Evolutionary conservation across 2,888 invertebrate species (phyloP).

Genomic region (Pachydiplax longipennis): DNA sequence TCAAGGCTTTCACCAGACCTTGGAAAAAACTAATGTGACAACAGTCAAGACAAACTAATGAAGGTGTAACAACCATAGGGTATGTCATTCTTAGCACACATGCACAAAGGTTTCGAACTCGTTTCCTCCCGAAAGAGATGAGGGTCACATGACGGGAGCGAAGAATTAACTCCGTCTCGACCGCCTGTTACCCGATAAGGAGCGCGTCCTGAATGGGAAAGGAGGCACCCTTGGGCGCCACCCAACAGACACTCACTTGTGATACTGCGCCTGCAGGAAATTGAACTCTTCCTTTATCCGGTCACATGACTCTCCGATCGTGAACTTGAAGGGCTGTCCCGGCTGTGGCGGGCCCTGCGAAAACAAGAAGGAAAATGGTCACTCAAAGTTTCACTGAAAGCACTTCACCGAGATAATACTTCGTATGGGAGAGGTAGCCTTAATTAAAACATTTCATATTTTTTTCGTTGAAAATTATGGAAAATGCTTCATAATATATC

Average conservation of each 20-base stretch:
- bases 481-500: too few species aligned
- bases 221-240: neutral
- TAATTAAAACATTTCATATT: too few species aligned
- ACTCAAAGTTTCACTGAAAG: too few species aligned
- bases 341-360: conserved; percentile 83
- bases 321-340: conserved; percentile 92
- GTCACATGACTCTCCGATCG: conserved; percentile 91
- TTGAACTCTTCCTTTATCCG: conserved; percentile 96
- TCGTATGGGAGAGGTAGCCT: too few species aligned
- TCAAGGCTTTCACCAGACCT: too few species aligned
- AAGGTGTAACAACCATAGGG: too few species aligned
- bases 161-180: neutral
- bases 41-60: too few species aligned
- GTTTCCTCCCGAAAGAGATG: neutral
- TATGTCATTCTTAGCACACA: too few species aligned
- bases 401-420: too few species aligned
- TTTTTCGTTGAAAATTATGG: too few species aligned
- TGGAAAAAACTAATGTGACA: too few species aligned
- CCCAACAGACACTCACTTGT: conserved; percentile 76
- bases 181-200: neutral
- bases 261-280: conserved; percentile 94
- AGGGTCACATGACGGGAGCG: neutral
- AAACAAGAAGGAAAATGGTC: neutral
- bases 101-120: neutral
- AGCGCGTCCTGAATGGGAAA: neutral